Conservation (phyloP, 2,888 invertebrate genomes). For the Oscheius myriophilus region DNA sequence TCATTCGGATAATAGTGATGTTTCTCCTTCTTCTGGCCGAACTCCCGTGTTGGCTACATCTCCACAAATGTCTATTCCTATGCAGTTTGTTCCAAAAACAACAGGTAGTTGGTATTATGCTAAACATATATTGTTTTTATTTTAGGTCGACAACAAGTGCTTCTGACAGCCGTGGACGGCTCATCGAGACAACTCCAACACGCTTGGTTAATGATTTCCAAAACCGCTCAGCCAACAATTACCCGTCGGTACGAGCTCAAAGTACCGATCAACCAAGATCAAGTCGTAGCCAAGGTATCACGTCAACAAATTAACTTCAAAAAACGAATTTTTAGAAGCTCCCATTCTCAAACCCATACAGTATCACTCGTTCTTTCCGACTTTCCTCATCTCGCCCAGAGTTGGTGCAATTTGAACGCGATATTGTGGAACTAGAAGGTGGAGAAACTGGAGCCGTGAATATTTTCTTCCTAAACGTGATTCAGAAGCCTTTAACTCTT, state of each 20-base stretch:
- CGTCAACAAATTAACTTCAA: neutral
- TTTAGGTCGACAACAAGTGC: slow-evolving; percentile 20
- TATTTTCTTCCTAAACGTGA: slow-evolving; percentile 36
- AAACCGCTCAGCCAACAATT: slow-evolving; percentile 25
- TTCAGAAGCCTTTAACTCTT: slow-evolving; percentile 37
- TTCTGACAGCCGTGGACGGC: slow-evolving; percentile 23
- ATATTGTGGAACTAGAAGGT: slow-evolving; percentile 31
- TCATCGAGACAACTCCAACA: slow-evolving; percentile 20
- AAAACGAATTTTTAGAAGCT: slow-evolving; percentile 33
- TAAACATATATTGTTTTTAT: no score
- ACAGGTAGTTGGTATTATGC: slow-evolving; percentile 3
- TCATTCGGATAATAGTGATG: slow-evolving; percentile 8
- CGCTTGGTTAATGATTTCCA: slow-evolving; percentile 27
- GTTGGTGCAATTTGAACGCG: slow-evolving; percentile 31
- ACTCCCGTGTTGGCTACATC: slow-evolving; percentile 20
- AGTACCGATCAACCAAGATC: slow-evolving; percentile 10
- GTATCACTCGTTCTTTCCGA: slow-evolving; percentile 38
- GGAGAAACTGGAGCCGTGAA: slow-evolving; percentile 28
- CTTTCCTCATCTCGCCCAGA: slow-evolving; percentile 39
- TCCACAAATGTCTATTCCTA: slow-evolving; percentile 30
- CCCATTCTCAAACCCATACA: slow-evolving; percentile 41
- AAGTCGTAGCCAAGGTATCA: slow-evolving; percentile 27
- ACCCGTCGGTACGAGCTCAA: slow-evolving; percentile 27
- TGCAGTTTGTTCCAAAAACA: slow-evolving; percentile 15
- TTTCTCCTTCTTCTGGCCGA: slow-evolving; percentile 2